Evolutionary conservation across 1,140 invertebrate genomes (phyloP).

Genomic region (Delia radicum): DNA sequence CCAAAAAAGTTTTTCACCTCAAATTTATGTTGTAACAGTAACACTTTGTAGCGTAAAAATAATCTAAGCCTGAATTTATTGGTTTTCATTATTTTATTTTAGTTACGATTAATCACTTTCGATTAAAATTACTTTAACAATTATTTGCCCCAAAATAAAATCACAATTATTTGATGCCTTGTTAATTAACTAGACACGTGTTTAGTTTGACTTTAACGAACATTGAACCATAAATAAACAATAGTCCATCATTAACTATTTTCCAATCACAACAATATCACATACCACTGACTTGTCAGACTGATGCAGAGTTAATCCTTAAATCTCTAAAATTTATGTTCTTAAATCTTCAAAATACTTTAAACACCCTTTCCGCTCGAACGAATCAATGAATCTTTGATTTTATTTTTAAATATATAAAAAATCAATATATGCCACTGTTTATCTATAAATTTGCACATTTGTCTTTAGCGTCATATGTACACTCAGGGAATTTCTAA

Average conservation of each 20-base stretch:
- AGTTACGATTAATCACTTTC: too few relatives aligned
- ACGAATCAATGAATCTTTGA: not conserved
- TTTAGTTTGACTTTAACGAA: not conserved
- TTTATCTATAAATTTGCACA: not conserved
- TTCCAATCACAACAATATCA: not conserved
- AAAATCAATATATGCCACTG: not conserved
- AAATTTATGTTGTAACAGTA: too few relatives aligned
- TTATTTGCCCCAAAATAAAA: too few relatives aligned
- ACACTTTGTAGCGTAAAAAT: too few relatives aligned
- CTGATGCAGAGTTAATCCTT: not conserved
- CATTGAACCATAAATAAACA: not conserved
- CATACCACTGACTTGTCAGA: not conserved
- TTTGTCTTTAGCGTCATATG: too few relatives aligned
- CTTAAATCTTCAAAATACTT: not conserved
- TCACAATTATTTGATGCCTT: not conserved
- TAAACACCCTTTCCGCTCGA: not conserved
- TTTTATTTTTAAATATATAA: not conserved
- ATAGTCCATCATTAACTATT: not conserved
- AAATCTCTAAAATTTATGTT: not conserved
- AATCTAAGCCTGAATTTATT: too few relatives aligned
- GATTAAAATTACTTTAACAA: too few relatives aligned
- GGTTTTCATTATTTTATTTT: too few relatives aligned
- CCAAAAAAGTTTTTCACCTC: too few relatives aligned
- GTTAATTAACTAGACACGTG: not conserved
- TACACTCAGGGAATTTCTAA: too few relatives aligned